Conservation (phyloP, 2,888 invertebrate species). For the Acronicta leporina region DNA sequence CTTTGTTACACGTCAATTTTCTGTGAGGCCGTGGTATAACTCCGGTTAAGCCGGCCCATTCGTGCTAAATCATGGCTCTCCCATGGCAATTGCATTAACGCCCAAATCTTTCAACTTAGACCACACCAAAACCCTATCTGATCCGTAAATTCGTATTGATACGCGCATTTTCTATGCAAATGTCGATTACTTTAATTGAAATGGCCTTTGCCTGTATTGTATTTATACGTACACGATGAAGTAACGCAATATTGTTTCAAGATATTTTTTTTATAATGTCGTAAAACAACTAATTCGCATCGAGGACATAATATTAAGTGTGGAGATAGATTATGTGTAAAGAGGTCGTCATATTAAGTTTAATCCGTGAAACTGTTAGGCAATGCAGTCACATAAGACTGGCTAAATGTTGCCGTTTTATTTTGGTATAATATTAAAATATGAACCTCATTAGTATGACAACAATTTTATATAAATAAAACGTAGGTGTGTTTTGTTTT, state of each 20-base stretch:
- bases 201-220: conserved; percentile 63
- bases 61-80: too few relatives aligned
- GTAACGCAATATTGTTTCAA: conserved; percentile 58
- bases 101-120: conserved; percentile 38
- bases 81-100: too few relatives aligned
- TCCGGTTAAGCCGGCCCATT: too few relatives aligned
- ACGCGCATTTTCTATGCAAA: conserved; percentile 75
- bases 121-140: conserved; percentile 53
- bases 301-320: conserved; percentile 54
- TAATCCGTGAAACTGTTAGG: conserved; percentile 40
- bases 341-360: conserved; percentile 44
- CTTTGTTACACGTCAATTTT: too few relatives aligned
- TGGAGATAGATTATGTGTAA: conserved; percentile 48
- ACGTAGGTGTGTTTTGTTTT: too few relatives aligned
- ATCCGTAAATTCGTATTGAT: conserved; percentile 62
- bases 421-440: conserved; percentile 1
- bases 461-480: neutral
- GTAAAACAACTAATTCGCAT: conserved; percentile 56
- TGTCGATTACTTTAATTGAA: conserved; percentile 72
- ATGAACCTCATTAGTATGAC: neutral
- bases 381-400: conserved; percentile 23
- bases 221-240: conserved; percentile 47
- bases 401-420: neutral
- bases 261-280: conserved; percentile 50
- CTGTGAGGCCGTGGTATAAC: too few relatives aligned